Evolutionary conservation across 2,888 invertebrate species (phyloP), one percentile per base, ranked within the genome.

Genomic region (Clitarchus hookeri): DNA sequence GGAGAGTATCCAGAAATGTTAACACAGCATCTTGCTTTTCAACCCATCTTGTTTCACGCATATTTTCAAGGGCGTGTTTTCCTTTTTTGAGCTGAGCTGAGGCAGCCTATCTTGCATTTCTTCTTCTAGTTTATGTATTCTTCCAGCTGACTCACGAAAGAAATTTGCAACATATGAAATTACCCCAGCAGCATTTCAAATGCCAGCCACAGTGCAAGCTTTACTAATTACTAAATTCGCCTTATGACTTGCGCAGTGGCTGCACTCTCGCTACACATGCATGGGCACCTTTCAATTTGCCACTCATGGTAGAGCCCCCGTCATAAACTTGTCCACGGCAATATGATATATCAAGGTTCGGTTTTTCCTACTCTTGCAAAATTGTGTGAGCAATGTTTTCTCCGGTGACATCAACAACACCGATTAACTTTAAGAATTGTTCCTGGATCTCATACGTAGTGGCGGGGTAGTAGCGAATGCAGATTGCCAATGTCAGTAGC

Each of bases 21-120:
- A 82, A 82, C n/a, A 82, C 36, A 82, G 44, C 6, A 27, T 82
- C 82, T 25, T 82, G 13, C 44, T n/a, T 82, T 36, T 82, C 82
- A 12, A 82, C 82, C 82, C 82, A 82, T 36, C 82, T 82, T 82
- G 82, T 82, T 82, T 82, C 82, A 13, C 82, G 27, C 82, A 26
- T 82, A 0, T 27, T 11, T 13, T 82, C 27, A 82, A 82, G 79
- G 79, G n/a, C 27, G 12, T 82, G 27, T 82, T 82, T 82, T 82
- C 27, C 8, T 65, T 65, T 27, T 27, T 27, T 82, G n/a, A n/a
- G 82, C 8, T 11, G n/a, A n/a, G n/a, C 11, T 65, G 65, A 19
- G 65, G 65, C 65, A 82, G 82, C 27, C 19, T 25, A 82, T 19
- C 27, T 44, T 82, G 26, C 36, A 82, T 36, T 82, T 82, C 0